Evolutionary conservation across 2,888 invertebrate species (phyloP), one percentile per base, ranked within the genome.

Genomic region (Anoncus sp.): DNA sequence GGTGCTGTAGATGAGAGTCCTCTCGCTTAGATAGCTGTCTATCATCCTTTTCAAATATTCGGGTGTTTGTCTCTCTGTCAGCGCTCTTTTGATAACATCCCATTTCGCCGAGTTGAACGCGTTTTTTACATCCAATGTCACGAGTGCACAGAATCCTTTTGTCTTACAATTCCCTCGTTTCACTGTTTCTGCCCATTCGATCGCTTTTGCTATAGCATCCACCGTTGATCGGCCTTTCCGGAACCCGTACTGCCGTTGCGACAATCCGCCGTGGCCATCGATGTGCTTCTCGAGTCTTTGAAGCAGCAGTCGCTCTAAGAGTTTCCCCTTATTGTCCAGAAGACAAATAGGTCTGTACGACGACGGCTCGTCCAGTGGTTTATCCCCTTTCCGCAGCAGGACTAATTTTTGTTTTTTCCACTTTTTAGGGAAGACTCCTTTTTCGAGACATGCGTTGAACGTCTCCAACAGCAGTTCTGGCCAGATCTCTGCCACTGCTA

Each of bases 361-460:
- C 18, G 72, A 77, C 9, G 72, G 62, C 18, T 80, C 67, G 20
- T 71, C 43, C 14, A 73, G 31, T 14, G 77, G 66, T 16, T 79
- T 79, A 27, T 77, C 16, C 31, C 75, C 73, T 20, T 79, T 81
- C 10, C 75, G n/a, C 10, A 78, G 53, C 0, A 78, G 70, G 1
- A 73, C 77, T 0, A 82, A 62, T 9, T 49, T 65, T 38, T 80
- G 78, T 12, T n/a, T 45, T 16, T 80, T 80, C 80, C 78, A 79
- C 7, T 51, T 20, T 9, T 1, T 10, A 1, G 27, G 55, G 49
- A 77, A 81, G 18, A 47, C 53, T 7, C 60, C 66, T 40, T 74
- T 40, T 0, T n/a, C 10, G 0, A 81, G 60, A 43, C 77, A 81
- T 9, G 24, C 10, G 20, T 79, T 77, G 40, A 51, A 76, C 12